Evolutionary conservation across 2,113 vertebrate genomes (phyloP).

Genomic region (Ciconia stormi): DNA sequence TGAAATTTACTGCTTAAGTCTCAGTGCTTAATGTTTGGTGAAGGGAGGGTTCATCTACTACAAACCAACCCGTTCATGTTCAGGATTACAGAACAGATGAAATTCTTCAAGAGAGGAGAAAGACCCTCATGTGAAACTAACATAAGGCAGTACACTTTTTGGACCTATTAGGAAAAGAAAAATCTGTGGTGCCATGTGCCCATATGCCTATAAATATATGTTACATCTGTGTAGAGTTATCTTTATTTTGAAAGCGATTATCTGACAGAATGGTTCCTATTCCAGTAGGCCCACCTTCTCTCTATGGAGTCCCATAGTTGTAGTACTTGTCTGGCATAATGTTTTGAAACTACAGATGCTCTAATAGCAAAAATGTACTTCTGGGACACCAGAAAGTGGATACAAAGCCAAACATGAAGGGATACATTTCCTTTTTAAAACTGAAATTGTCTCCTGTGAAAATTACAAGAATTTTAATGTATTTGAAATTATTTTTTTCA

Average conservation of each 20-base stretch:
- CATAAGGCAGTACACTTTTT: background rate
- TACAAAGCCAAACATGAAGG: background rate
- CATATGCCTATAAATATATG: background rate
- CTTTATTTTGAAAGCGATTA: background rate
- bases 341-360: background rate
- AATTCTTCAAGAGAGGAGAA: background rate
- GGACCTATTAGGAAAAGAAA: background rate
- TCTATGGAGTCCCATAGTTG: background rate
- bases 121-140: background rate
- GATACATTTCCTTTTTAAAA: background rate
- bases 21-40: background rate
- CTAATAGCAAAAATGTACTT: background rate
- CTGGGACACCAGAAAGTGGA: background rate
- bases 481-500: background rate
- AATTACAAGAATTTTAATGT: background rate
- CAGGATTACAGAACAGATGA: background rate
- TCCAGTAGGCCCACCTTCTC: background rate
- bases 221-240: background rate
- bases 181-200: background rate
- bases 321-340: background rate
- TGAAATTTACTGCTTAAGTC: background rate
- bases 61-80: background rate
- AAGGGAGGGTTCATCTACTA: background rate
- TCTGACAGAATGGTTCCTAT: background rate
- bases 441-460: background rate